phyloP scores from a whole-genome alignment of 2,113 vertebrate genomes.

The Silurus glanis region DNA sequence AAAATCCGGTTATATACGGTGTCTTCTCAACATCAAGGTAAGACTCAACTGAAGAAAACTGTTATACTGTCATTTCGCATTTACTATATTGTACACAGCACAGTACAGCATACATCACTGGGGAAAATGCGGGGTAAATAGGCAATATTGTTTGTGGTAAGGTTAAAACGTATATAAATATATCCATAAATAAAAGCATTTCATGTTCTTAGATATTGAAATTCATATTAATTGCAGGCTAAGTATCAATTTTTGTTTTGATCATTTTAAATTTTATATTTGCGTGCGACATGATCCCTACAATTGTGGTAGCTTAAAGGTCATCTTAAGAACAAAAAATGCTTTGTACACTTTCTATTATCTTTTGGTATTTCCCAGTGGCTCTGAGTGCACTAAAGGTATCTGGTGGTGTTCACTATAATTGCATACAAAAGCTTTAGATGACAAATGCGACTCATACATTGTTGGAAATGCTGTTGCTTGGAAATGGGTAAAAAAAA shows the following conservation, averaged over 20 bases:
- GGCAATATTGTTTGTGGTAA: not conserved
- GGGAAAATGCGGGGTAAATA: not conserved
- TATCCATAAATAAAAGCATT: not conserved
- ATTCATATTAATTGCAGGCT: not conserved
- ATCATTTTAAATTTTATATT: not conserved
- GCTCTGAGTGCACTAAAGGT: not conserved
- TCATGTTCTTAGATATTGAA: not conserved
- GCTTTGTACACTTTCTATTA: not conserved
- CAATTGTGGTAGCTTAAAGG: not conserved
- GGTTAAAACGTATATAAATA: not conserved
- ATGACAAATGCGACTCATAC: not conserved
- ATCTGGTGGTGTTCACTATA: not conserved
- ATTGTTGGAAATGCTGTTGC: not conserved
- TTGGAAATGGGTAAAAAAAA: not conserved
- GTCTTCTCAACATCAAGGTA: constrained; percentile 86
- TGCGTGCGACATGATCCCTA: not conserved
- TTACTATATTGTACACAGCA: not conserved
- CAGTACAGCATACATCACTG: not conserved
- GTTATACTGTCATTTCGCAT: not conserved
- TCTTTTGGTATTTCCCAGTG: not conserved
- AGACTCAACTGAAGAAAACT: constrained; percentile 20
- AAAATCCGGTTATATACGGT: constrained; percentile 80
- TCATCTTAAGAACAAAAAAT: not conserved
- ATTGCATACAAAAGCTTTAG: not conserved
- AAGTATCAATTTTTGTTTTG: not conserved